Base-by-base conservation (phyloP, 2,113 vertebrate species). In the Oceanites oceanicus region DNA sequence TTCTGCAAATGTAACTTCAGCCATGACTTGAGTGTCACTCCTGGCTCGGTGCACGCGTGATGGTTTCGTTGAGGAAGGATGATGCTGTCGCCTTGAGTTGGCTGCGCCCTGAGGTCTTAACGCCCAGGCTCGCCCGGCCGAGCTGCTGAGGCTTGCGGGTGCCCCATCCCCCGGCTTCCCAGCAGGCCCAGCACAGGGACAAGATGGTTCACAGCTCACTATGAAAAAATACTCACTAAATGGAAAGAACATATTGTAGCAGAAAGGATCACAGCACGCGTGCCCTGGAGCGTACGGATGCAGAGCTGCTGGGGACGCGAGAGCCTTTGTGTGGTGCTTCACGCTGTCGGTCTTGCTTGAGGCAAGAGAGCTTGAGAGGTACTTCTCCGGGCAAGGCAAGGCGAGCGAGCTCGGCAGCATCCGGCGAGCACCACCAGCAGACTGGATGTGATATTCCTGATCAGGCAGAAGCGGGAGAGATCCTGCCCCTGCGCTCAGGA, bases 361-460 rank as follows among this genome's bases (percentile, higher is more conserved):
- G 61, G n/a, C 58, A 38, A 78, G 53, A 1, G 13, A 82, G 50
- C 44, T 44, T 2, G 36, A 38, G 62, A 50, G 62, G 4, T 21
- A 9, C 30, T 65, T 13, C 71, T 79, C 13, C 3, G 0, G 49
- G 27, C 21, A n/a, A 16, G 73, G 34, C 40, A 75, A 16, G 1
- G 3, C 0, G 0, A 30, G 72, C 0, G 0, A 68, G 38, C 40
- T n/a, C 0, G 0, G 83, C 53, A 83, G 15, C 0, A 0, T 8
- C 68, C 55, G 56, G 16, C 0, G 0, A 56, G 70, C 18, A 34
- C 7, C 83, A 8, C 3, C 15, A 10, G 62, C 15, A 7, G 36
- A 30, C 10, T 4, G 23, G 75, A 26, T 2, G 3, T 2, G 45
- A 22, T 15, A 29, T 4, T 71, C 32, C 38, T 40, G 26, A 47